phyloP scores from a whole-genome alignment of 1,140 invertebrate genomes.

The Diorhabda elongata region DNA sequence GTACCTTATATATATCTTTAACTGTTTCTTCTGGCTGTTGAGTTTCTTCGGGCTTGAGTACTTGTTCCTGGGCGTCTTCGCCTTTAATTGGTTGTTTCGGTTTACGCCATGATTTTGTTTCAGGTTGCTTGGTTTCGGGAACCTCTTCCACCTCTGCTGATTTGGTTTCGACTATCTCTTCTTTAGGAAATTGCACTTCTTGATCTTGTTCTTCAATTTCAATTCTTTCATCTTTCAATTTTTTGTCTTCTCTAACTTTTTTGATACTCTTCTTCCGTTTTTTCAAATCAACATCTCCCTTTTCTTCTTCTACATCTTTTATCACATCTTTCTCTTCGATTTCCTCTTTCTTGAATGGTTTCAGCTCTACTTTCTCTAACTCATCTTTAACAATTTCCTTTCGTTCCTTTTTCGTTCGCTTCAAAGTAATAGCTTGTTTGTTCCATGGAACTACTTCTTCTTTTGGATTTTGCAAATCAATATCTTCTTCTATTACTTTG shows the following conservation, averaged over 20 bases:
- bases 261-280: background rate
- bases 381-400: constrained; percentile 46
- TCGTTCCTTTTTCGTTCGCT: constrained; percentile 40
- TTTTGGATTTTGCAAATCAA: constrained; percentile 34
- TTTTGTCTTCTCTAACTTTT: constrained; percentile 10
- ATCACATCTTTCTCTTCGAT: constrained; percentile 44
- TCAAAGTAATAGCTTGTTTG: constrained; percentile 46
- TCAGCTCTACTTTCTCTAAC: constrained; percentile 44
- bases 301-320: constrained; percentile 37
- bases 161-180: constrained; percentile 15
- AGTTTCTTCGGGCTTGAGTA: constrained; percentile 15
- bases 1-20: constrained; percentile 46
- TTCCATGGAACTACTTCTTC: constrained; percentile 45
- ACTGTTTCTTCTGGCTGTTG: constrained; percentile 35
- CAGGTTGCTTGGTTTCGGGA: constrained; percentile 12
- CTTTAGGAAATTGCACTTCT: background rate
- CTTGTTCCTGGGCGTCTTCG: constrained; percentile 7
- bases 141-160: constrained; percentile 16
- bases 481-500: background rate
- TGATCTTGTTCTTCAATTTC: background rate
- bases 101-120: constrained; percentile 26
- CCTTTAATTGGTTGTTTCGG: constrained; percentile 19
- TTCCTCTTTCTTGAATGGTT: constrained; percentile 14
- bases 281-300: background rate
- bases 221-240: constrained; percentile 12